Evolutionary conservation across 1,140 invertebrate species (phyloP).

Genomic region (Hylaeus volcanicus): DNA sequence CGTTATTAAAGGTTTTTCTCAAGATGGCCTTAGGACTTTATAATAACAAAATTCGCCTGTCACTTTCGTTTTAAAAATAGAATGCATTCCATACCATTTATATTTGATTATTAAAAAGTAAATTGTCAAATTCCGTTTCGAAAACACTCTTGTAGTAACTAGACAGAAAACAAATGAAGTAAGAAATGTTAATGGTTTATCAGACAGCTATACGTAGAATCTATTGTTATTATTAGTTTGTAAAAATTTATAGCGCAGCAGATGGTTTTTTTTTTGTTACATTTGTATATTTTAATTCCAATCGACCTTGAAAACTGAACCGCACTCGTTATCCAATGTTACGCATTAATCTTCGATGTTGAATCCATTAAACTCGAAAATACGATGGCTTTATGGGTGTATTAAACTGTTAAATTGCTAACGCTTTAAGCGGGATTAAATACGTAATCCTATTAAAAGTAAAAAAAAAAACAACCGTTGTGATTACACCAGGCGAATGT

Average conservation of each 20-base stretch:
- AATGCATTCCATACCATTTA: too few relatives aligned
- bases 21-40: too few relatives aligned
- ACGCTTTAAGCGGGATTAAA: not conserved
- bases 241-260: not conserved
- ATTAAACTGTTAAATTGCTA: conserved; percentile 11
- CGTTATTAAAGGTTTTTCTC: too few relatives aligned
- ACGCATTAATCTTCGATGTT: not conserved
- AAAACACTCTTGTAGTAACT: too few relatives aligned
- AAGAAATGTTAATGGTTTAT: too few relatives aligned
- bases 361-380: conserved; percentile 5
- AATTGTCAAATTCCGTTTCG: too few relatives aligned
- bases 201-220: too few relatives aligned
- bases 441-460: not conserved
- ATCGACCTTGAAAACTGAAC: not conserved
- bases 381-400: not conserved
- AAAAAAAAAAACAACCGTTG: too few relatives aligned
- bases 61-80: too few relatives aligned
- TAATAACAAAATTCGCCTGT: too few relatives aligned
- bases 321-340: not conserved
- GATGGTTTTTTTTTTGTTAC: not conserved
- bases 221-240: not conserved
- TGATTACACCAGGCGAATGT: not conserved
- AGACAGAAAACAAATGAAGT: too few relatives aligned
- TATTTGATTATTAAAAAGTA: too few relatives aligned
- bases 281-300: not conserved